A percentile compares a stretch with the other conserved stretches of the same genome.
These are phyloP conservation scores for Enteromius unitaeniatus DNA, from an alignment of 2,797 vertebrate species.

Conservation along the genomic window DNA sequence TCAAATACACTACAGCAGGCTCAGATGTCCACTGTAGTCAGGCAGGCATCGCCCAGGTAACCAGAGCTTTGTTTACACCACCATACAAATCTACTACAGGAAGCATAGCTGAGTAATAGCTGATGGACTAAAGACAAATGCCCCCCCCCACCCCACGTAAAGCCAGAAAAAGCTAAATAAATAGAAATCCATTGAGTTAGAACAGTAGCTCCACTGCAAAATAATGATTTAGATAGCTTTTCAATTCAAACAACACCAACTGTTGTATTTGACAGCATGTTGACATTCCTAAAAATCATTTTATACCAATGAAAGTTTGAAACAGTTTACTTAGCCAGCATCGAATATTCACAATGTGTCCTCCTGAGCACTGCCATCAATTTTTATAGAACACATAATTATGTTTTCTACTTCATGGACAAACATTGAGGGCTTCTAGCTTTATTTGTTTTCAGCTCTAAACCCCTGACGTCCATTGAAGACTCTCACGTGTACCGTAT, in stretches of 20 bases:
- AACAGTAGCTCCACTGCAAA: not conserved
- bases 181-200: not conserved
- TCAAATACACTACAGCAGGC: slow-evolving; percentile 57
- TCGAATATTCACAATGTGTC: not conserved
- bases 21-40: slow-evolving; percentile 60
- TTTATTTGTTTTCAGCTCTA: slow-evolving; percentile 56
- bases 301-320: not conserved
- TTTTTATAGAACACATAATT: not conserved
- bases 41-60: slow-evolving; percentile 60
- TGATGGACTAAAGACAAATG: not conserved
- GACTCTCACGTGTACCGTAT: slow-evolving; percentile 95
- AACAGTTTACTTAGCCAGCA: slow-evolving; percentile 6
- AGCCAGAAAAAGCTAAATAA: not conserved
- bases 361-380: not conserved
- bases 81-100: not conserved
- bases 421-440: not conserved
- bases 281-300: not conserved
- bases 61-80: slow-evolving; percentile 26
- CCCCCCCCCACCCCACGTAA: not conserved
- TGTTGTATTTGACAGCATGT: not conserved
- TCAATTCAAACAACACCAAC: not conserved
- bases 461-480: slow-evolving; percentile 76
- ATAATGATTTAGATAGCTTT: not conserved
- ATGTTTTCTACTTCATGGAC: not conserved
- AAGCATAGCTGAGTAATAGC: not conserved